These are phyloP conservation scores for Coelogynopora nodosa DNA, from an alignment of 2,888 invertebrate genomes.

Conservation along the genomic window DNA sequence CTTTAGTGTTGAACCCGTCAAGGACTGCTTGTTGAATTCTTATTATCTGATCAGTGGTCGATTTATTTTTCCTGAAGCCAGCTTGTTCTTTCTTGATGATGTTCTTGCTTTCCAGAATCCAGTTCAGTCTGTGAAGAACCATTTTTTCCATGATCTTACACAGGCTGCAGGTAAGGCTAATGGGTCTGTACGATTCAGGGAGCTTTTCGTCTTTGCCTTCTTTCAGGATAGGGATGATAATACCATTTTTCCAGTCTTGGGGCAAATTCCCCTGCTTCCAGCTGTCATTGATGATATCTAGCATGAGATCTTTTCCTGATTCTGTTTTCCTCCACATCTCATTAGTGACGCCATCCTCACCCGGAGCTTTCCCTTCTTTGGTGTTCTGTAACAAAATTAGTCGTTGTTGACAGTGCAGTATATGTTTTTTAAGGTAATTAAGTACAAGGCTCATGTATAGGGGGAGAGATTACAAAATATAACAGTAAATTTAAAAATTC, in stretches of 20 bases:
- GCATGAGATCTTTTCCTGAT: too few species aligned
- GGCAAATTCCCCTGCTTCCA: background rate
- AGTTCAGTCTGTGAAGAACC: background rate
- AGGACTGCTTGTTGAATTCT: background rate
- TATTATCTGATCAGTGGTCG: background rate
- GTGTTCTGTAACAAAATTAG: too few species aligned
- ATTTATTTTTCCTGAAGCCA: background rate
- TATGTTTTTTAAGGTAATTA: too few species aligned
- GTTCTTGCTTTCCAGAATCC: background rate
- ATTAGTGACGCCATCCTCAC: too few species aligned
- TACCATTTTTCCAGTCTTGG: background rate
- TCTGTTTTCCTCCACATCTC: too few species aligned
- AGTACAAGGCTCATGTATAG: too few species aligned
- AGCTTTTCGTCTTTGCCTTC: background rate
- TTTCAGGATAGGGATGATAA: background rate
- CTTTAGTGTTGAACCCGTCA: constrained; percentile 4
- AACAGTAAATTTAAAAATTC: too few species aligned
- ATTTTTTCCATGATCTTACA: background rate
- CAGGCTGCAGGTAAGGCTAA: background rate
- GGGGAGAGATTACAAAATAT: too few species aligned
- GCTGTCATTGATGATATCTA: background rate
- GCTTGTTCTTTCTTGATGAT: background rate
- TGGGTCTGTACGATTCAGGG: background rate
- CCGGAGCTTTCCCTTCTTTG: too few species aligned
- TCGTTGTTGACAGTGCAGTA: too few species aligned